Evolutionary conservation across 64 coral and sea anemone genomes (phyloP).

Genomic region (Anthopleura sola): DNA sequence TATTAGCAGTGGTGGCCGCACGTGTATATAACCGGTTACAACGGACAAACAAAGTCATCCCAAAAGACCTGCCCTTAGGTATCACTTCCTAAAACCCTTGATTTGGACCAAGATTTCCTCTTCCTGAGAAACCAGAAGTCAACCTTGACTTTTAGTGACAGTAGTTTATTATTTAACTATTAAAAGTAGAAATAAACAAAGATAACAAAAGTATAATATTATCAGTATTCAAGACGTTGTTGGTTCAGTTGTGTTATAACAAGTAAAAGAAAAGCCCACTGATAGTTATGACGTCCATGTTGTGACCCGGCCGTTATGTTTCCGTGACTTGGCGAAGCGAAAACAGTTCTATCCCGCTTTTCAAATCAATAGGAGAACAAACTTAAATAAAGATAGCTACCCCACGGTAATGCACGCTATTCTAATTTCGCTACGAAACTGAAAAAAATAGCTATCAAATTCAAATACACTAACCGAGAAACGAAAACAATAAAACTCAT

Average conservation of each 20-base stretch:
- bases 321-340: constrained; percentile 1
- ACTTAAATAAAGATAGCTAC: background rate
- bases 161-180: background rate
- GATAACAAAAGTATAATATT: background rate
- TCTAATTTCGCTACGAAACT: background rate
- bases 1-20: background rate
- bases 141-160: background rate
- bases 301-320: background rate
- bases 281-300: background rate
- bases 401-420: background rate
- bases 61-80: background rate
- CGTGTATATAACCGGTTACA: background rate
- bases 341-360: background rate
- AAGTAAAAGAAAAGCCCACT: background rate
- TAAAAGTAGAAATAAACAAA: background rate
- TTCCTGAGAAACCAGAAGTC: too few relatives aligned
- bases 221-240: background rate
- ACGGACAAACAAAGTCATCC: background rate
- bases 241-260: background rate
- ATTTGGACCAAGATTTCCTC: background rate
- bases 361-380: constrained; percentile 2
- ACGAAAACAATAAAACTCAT: background rate
- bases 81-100: background rate
- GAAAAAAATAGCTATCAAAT: background rate
- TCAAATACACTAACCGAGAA: background rate